These are phyloP conservation scores for Orchesellides sinensis DNA, from an alignment of 2,888 invertebrate genomes.

Conservation along the genomic window DNA sequence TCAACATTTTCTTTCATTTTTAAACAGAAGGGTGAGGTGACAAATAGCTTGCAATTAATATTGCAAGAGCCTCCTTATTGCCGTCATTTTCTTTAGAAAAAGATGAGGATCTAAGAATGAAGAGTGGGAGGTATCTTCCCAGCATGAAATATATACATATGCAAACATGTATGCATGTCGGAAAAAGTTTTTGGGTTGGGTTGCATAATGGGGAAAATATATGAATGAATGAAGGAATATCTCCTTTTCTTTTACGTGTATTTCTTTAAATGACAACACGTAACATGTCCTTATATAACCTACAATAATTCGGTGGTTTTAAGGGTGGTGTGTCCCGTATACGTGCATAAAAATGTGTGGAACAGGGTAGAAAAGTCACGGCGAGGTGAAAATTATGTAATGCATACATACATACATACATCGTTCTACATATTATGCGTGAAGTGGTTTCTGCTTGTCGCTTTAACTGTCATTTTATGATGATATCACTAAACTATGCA, in stretches of 20 bases:
- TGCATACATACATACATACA: constrained; percentile 22
- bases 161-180: constrained; percentile 1
- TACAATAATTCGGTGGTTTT: constrained; percentile 17
- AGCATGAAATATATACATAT: background rate
- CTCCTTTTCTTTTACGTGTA: constrained; percentile 15
- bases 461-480: constrained; percentile 39
- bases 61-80: constrained; percentile 64
- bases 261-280: constrained; percentile 46
- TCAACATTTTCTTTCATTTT: constrained; percentile 26
- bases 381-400: constrained; percentile 22
- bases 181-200: background rate
- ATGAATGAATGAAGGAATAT: background rate
- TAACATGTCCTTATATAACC: constrained; percentile 3
- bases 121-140: background rate
- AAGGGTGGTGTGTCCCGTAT: constrained; percentile 31
- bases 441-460: background rate
- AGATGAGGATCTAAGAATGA: constrained; percentile 1
- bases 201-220: constrained; percentile 34
- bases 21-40: constrained; percentile 65
- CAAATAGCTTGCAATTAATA: constrained; percentile 73
- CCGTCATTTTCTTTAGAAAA: constrained; percentile 42
- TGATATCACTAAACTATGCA: constrained; percentile 21
- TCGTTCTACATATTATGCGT: constrained; percentile 6
- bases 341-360: too few relatives aligned
- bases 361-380: background rate